Percentiles rank a stretch among this genome's conserved stretches.
These are phyloP conservation scores for Synodontis membranacea DNA, from an alignment of 2,113 vertebrate genomes.

Conservation along the genomic window DNA sequence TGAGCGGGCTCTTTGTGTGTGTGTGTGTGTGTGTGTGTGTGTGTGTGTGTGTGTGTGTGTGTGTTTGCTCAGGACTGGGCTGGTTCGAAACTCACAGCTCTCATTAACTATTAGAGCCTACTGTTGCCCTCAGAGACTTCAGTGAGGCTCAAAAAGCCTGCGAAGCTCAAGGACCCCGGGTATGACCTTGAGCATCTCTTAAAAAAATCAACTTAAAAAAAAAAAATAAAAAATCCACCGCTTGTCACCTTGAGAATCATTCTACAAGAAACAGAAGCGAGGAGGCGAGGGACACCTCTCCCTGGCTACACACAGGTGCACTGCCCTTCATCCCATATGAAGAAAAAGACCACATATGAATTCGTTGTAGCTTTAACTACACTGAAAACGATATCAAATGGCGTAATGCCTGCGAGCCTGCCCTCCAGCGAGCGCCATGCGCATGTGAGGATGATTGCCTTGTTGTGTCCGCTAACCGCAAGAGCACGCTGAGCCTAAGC, in stretches of 20 bases:
- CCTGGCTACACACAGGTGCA: conserved; percentile 31
- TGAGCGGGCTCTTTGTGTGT: conserved; percentile 30
- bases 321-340: conserved; percentile 45
- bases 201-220: conserved; percentile 32
- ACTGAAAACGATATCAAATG: conserved; percentile 54
- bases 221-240: conserved; percentile 4
- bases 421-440: conserved; percentile 36
- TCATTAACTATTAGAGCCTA: conserved; percentile 63
- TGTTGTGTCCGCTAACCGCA: conserved; percentile 44
- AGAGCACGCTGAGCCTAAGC: conserved; percentile 50
- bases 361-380: conserved; percentile 41
- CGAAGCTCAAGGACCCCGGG: conserved; percentile 42
- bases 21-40: conserved; percentile 26
- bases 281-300: conserved; percentile 26
- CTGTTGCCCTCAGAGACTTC: conserved; percentile 49
- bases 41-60: not conserved
- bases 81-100: conserved; percentile 56
- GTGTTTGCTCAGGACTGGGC: conserved; percentile 40
- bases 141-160: conserved; percentile 42
- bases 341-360: conserved; percentile 50
- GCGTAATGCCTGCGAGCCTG: conserved; percentile 30
- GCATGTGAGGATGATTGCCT: conserved; percentile 52
- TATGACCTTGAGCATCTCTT: conserved; percentile 52
- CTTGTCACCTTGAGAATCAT: conserved; percentile 38
- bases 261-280: conserved; percentile 29